Conservation (phyloP, 2,888 invertebrate genomes). For the Abrostola tripartita region DNA sequence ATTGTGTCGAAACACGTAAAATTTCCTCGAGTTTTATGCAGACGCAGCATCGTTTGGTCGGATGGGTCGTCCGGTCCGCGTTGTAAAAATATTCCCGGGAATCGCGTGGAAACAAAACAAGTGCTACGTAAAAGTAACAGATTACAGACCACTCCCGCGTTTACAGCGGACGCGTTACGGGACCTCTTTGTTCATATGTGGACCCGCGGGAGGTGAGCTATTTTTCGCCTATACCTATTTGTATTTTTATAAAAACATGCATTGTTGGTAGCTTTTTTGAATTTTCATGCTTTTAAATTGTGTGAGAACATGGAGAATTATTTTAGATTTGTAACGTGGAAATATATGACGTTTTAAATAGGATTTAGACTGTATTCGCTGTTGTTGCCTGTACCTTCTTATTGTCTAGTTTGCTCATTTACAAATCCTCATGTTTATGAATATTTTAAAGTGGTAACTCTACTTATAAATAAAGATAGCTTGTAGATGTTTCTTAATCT, state of each 20-base stretch:
- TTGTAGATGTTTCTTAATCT: background rate
- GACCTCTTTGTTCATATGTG: constrained; percentile 60
- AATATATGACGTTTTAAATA: constrained; percentile 14
- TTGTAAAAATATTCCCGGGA: constrained; percentile 77
- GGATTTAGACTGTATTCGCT: constrained; percentile 21
- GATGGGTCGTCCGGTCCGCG: constrained; percentile 71
- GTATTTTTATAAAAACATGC: constrained; percentile 23
- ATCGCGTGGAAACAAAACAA: constrained; percentile 71
- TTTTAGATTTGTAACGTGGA: constrained; percentile 21
- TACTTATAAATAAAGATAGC: constrained; percentile 3
- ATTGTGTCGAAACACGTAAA: constrained; percentile 80
- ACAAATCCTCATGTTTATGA: constrained; percentile 21
- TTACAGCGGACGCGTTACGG: constrained; percentile 70
- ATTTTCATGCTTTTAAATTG: constrained; percentile 25
- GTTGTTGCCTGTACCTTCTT: constrained; percentile 12
- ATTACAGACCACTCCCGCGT: constrained; percentile 72
- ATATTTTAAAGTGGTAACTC: constrained; percentile 3
- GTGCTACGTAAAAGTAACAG: constrained; percentile 76
- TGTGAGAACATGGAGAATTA: constrained; percentile 29
- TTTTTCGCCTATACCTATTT: constrained; percentile 19
- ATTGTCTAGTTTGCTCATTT: constrained; percentile 8
- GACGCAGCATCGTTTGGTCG: constrained; percentile 75
- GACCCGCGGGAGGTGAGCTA: constrained; percentile 54
- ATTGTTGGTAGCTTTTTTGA: constrained; percentile 22
- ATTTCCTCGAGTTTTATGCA: constrained; percentile 77